Evolutionary conservation across 2,888 invertebrate species (phyloP), one percentile per base, ranked within the genome.

Genomic region (Xestia xanthographa): DNA sequence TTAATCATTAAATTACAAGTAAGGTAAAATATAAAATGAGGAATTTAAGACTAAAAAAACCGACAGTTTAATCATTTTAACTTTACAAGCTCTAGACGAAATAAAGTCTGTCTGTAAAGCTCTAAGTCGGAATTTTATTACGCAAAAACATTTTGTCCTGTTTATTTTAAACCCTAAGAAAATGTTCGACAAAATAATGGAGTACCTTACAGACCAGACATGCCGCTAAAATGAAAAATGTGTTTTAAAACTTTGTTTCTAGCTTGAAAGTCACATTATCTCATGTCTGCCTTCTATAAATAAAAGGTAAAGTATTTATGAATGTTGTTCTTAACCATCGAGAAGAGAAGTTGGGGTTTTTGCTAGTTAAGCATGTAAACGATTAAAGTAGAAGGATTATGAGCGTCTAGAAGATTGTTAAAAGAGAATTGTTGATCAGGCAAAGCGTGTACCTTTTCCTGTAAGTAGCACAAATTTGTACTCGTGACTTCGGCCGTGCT

Each of bases 201-300:
- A 66, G 66, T 29, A n/a, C 20, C 34, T 60, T 29, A 26, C 56
- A 56, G 56, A 14, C 45, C 34, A 86, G 77, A 76, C 76, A 29
- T 60, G 3, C 48, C 50, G 74, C 75, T 77, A 67, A 79, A 87
- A 84, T 85, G 80, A 86, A 85, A 87, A 86, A 84, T 83, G 78
- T 79, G 68, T 83, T 76, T 82, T 60, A 29, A 75, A 84, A 87
- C 73, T 85, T 84, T 78, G 26, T 69, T 60, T 20, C 26, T 77
- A 66, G 43, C 41, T 38, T 66, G 29, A 62, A 17, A 41, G 68
- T 65, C 63, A 66, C 72, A 41, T 79, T 83, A 79, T 73, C 73
- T 72, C 1, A 77, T 67, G 48, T 71, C 72, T 68, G 45, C 48
- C 5, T 56, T 66, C 11, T 45, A n/a, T 71, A 72, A 58, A 69